Percentiles rank a stretch among this genome's conserved stretches.
These are phyloP conservation scores for Hucho hucho DNA, from an alignment of 2,113 vertebrate genomes.

Conservation along the genomic window DNA sequence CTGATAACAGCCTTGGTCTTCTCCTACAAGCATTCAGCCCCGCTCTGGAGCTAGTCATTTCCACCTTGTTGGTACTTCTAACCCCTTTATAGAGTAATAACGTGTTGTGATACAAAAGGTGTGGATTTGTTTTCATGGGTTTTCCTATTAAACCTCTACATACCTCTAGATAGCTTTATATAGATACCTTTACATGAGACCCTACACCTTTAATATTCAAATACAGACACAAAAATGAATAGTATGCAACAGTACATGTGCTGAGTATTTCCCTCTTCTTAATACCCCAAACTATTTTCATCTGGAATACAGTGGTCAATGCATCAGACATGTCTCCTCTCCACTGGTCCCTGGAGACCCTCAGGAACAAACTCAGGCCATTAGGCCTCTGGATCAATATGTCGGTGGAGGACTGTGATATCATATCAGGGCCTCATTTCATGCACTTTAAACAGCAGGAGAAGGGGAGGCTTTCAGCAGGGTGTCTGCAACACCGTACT, in stretches of 20 bases:
- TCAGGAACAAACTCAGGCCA: slow-evolving; percentile 12
- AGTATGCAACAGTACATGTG: no score
- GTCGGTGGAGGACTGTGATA: background rate
- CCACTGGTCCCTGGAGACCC: slow-evolving; percentile 4
- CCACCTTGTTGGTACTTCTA: no score
- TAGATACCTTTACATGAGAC: no score
- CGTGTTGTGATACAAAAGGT: no score
- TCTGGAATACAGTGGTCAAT: background rate
- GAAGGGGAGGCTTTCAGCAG: slow-evolving; percentile 5
- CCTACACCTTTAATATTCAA: no score
- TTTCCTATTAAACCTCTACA: no score
- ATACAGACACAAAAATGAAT: no score
- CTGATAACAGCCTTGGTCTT: background rate
- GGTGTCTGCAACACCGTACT: background rate
- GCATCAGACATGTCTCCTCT: background rate
- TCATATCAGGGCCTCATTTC: slow-evolving; percentile 31
- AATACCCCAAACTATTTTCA: background rate
- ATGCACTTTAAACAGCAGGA: slow-evolving; percentile 30
- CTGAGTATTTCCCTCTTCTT: background rate
- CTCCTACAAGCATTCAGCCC: background rate
- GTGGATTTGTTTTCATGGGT: no score
- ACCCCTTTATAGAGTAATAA: no score
- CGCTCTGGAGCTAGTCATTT: no score
- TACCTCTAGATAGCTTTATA: no score
- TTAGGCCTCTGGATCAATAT: slow-evolving; percentile 35